phyloP scores from a whole-genome alignment of 2,888 invertebrate species.

The Pharmacophagus antenor region DNA sequence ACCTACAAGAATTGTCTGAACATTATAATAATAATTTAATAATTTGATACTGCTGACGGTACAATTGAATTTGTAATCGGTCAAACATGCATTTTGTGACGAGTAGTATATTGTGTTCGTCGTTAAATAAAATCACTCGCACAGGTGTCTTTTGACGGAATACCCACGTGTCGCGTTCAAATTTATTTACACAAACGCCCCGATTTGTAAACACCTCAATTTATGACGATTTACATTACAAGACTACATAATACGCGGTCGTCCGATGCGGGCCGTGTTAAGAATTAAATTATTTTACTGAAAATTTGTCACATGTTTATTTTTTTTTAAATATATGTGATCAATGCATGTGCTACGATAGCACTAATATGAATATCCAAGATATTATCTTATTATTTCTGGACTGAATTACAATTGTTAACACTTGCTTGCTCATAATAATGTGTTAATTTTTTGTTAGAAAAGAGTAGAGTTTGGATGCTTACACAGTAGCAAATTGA shows the following conservation, averaged over 20 bases:
- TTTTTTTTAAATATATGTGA: not conserved
- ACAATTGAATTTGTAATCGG: too few relatives aligned
- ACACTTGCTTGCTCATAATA: too few relatives aligned
- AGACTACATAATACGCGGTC: constrained; percentile 20
- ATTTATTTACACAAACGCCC: constrained; percentile 15
- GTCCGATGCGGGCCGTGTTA: constrained; percentile 14
- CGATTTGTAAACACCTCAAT: constrained; percentile 24
- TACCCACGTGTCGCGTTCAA: constrained; percentile 8
- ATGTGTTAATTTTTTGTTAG: too few relatives aligned
- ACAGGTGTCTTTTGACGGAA: constrained; percentile 18
- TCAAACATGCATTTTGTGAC: too few relatives aligned
- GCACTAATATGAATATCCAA: too few relatives aligned
- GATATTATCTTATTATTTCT: not conserved
- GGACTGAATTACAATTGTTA: not conserved
- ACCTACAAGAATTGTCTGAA: too few relatives aligned
- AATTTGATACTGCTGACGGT: too few relatives aligned
- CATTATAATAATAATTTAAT: too few relatives aligned
- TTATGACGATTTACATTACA: constrained; percentile 17
- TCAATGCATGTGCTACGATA: too few relatives aligned
- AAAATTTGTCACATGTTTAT: not conserved
- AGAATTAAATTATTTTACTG: constrained; percentile 13
- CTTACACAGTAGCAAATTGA: too few relatives aligned
- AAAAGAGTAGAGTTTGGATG: too few relatives aligned
- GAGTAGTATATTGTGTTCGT: too few relatives aligned
- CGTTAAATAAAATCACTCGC: constrained; percentile 1